These are phyloP conservation scores for Glaucomys volans DNA, from an alignment of 2,113 vertebrate genomes.

Conservation along the genomic window DNA sequence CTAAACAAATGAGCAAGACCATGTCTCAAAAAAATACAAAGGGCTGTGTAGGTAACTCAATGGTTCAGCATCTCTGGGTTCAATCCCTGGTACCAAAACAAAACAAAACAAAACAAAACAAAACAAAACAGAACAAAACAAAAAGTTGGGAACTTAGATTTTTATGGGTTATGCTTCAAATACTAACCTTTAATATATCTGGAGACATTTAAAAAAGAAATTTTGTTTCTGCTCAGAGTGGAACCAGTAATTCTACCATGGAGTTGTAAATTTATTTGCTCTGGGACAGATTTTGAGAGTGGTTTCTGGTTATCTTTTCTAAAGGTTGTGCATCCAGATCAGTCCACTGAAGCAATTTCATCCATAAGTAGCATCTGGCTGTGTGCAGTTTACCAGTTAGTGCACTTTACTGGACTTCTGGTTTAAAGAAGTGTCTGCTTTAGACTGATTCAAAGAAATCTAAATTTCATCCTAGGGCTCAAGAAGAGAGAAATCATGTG, in stretches of 20 bases:
- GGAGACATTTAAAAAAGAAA: constrained; percentile 37
- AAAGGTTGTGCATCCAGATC: neutral
- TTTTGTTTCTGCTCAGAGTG: constrained; percentile 59
- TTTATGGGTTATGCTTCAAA: constrained; percentile 69
- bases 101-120: too few relatives aligned
- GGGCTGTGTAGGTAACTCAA: too few relatives aligned
- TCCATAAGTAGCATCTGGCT: fast-evolving
- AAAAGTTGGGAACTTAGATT: constrained; percentile 71
- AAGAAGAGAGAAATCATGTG: neutral
- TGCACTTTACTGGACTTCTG: neutral
- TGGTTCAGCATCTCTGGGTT: too few relatives aligned
- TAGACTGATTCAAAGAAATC: neutral
- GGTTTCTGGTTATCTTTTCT: neutral
- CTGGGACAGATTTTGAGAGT: neutral
- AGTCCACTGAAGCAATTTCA: neutral
- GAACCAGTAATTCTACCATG: constrained; percentile 10
- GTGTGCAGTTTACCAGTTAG: neutral
- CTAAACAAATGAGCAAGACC: too few relatives aligned
- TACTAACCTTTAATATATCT: constrained; percentile 48
- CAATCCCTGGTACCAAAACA: too few relatives aligned
- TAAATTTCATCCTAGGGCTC: neutral
- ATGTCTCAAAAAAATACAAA: too few relatives aligned
- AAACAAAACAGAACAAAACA: too few relatives aligned
- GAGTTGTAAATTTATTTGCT: constrained; percentile 62
- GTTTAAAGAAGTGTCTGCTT: neutral